A percentile compares a stretch with the other conserved stretches of the same genome.
phyloP scores from a whole-genome alignment of 2,113 vertebrate species.

The Oncorhynchus masou region DNA sequence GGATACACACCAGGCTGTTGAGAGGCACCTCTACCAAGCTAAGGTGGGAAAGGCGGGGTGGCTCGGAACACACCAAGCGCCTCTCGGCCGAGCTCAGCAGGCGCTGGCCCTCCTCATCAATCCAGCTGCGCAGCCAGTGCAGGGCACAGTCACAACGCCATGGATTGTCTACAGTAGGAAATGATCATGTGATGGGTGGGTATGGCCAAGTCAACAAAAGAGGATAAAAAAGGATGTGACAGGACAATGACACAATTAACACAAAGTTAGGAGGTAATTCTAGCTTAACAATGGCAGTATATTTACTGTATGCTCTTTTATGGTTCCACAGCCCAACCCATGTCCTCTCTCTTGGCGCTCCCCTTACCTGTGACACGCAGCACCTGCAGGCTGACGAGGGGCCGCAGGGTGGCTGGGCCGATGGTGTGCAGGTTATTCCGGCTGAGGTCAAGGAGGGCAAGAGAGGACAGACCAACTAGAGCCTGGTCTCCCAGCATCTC shows the following conservation, averaged over 20 bases:
- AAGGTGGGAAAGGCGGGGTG: slow-evolving; percentile 81
- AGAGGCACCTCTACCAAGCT: slow-evolving; percentile 80
- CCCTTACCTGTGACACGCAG: slow-evolving; percentile 83
- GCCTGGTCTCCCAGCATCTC: slow-evolving; percentile 82
- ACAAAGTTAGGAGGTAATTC: no score
- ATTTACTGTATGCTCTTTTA: neutral
- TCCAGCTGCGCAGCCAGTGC: slow-evolving; percentile 86
- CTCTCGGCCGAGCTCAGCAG: slow-evolving; percentile 82
- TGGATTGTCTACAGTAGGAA: slow-evolving; percentile 76
- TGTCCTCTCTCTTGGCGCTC: neutral
- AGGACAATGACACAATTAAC: no score
- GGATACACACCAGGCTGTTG: slow-evolving; percentile 88
- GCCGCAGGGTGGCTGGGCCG: slow-evolving; percentile 73
- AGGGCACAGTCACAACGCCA: slow-evolving; percentile 92
- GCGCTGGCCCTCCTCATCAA: slow-evolving; percentile 82
- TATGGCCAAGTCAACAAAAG: no score
- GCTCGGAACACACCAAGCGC: slow-evolving; percentile 80
- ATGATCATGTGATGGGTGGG: no score
- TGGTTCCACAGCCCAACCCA: neutral
- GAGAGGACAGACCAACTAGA: slow-evolving; percentile 80
- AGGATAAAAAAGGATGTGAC: no score
- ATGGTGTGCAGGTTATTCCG: slow-evolving; percentile 84
- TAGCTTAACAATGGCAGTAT: no score
- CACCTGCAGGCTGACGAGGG: slow-evolving; percentile 87
- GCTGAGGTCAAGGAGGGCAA: slow-evolving; percentile 88